These are phyloP conservation scores for Drosophila teissieri DNA, from an alignment of 1,140 invertebrate genomes.

Conservation along the genomic window DNA sequence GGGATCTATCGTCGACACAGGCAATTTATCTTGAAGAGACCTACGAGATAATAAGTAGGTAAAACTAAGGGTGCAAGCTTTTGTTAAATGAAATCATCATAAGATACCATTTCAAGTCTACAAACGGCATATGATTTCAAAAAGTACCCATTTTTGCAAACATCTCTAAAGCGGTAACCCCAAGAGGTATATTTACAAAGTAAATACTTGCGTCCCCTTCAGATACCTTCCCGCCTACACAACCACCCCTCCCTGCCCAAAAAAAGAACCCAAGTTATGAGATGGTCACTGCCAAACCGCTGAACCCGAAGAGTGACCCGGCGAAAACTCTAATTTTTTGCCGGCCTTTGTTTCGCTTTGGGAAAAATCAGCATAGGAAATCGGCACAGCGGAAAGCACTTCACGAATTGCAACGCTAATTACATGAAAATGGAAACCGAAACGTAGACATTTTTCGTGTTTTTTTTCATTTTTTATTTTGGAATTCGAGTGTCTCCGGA, in stretches of 20 bases:
- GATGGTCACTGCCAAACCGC: slow-evolving; percentile 21
- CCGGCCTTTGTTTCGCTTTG: slow-evolving; percentile 14
- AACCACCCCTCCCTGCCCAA: neutral
- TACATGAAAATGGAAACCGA: slow-evolving; percentile 71
- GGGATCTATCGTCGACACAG: neutral
- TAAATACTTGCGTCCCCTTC: neutral
- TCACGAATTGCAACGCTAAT: slow-evolving; percentile 80
- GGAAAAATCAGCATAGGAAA: slow-evolving; percentile 56
- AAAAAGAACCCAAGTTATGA: slow-evolving; percentile 27
- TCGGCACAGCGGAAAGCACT: slow-evolving; percentile 61
- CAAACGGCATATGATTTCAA: too few relatives aligned
- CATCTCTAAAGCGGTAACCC: neutral
- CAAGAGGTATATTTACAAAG: neutral
- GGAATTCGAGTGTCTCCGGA: slow-evolving; percentile 36
- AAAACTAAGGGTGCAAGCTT: too few relatives aligned
- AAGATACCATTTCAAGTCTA: too few relatives aligned
- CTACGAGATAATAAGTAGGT: neutral
- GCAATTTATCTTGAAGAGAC: slow-evolving; percentile 15
- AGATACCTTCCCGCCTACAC: neutral
- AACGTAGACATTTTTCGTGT: slow-evolving; percentile 44
- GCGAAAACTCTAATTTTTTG: slow-evolving; percentile 41
- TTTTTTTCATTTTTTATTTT: slow-evolving; percentile 39
- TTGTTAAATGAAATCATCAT: too few relatives aligned
- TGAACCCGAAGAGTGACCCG: slow-evolving; percentile 36
- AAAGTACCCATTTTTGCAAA: too few relatives aligned